Evolutionary conservation across 2,888 invertebrate species (phyloP).

Genomic region (Eupeodes luniger): DNA sequence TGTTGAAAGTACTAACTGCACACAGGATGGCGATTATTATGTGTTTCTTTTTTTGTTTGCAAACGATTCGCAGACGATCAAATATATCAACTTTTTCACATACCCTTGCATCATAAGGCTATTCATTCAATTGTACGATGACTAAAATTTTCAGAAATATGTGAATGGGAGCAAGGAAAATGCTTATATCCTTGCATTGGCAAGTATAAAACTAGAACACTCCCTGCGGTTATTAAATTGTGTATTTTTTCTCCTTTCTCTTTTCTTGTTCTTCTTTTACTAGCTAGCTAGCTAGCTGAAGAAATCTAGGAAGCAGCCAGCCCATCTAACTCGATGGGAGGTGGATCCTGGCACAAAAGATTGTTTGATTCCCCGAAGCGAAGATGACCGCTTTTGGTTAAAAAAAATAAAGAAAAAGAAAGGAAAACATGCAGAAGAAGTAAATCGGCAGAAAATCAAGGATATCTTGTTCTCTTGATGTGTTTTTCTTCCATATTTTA

Average conservation of each 20-base stretch:
- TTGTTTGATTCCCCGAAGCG: conserved; percentile 71
- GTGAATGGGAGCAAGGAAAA: conserved; percentile 31
- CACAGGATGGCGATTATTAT: conserved; percentile 19
- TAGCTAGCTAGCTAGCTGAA: background rate
- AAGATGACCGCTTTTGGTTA: conserved; percentile 75
- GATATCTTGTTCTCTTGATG: conserved; percentile 60
- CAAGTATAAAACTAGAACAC: conserved; percentile 76
- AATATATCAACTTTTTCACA: conserved; percentile 23
- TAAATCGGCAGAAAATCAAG: conserved; percentile 73
- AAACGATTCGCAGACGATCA: conserved; percentile 65
- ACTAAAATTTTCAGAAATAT: conserved; percentile 41
- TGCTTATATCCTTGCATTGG: conserved; percentile 48
- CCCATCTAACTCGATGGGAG: conserved; percentile 70
- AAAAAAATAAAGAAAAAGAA: background rate
- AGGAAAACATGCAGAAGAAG: conserved; percentile 16
- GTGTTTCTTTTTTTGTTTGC: background rate
- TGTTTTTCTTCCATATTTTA: conserved; percentile 4
- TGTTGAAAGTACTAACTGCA: conserved; percentile 54
- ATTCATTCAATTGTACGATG: conserved; percentile 54
- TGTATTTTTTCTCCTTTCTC: conserved; percentile 50
- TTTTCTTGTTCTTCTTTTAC: conserved; percentile 4
- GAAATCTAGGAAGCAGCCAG: conserved; percentile 49
- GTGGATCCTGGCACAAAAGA: conserved; percentile 64
- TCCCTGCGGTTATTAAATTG: conserved; percentile 77
- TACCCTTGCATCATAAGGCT: conserved; percentile 54